A percentile compares a stretch with the other conserved stretches of the same genome.
Evolutionary conservation across 2,797 vertebrate species (phyloP).

Genomic region (Podarcis siculus): DNA sequence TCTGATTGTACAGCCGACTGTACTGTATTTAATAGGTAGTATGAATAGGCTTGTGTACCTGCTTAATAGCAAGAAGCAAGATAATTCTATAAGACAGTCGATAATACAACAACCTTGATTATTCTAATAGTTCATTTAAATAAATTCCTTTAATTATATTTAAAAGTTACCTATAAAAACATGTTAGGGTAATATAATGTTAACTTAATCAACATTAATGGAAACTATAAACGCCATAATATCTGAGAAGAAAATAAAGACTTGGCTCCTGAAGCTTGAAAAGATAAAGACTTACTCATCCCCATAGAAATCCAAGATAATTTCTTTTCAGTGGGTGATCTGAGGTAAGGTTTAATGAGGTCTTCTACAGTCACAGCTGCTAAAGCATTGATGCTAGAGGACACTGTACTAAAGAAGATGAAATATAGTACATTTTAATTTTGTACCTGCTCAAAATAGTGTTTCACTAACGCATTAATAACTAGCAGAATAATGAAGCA

Average conservation of each 20-base stretch:
- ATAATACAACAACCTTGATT: background rate
- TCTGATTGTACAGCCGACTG: background rate
- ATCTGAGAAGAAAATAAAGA: slow-evolving; percentile 18
- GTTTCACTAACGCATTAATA: background rate
- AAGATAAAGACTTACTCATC: slow-evolving; percentile 83
- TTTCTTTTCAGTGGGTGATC: slow-evolving; percentile 82
- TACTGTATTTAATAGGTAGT: background rate
- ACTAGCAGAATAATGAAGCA: background rate
- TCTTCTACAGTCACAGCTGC: slow-evolving; percentile 93
- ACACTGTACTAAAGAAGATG: slow-evolving; percentile 85
- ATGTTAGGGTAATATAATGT: background rate
- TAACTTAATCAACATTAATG: background rate
- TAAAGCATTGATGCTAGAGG: slow-evolving; percentile 93
- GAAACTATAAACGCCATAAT: background rate
- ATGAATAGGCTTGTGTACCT: background rate
- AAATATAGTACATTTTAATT: slow-evolving; percentile 18
- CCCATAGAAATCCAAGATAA: slow-evolving; percentile 89
- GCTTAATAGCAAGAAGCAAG: background rate
- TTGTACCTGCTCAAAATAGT: background rate
- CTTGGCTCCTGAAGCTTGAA: slow-evolving; percentile 20
- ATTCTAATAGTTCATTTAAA: background rate
- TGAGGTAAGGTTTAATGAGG: slow-evolving; percentile 82
- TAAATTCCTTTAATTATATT: background rate
- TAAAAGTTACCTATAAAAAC: background rate
- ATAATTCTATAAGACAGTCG: background rate